Evolutionary conservation across 2,797 vertebrate genomes (phyloP).

Genomic region (Coregonus sp.): DNA sequence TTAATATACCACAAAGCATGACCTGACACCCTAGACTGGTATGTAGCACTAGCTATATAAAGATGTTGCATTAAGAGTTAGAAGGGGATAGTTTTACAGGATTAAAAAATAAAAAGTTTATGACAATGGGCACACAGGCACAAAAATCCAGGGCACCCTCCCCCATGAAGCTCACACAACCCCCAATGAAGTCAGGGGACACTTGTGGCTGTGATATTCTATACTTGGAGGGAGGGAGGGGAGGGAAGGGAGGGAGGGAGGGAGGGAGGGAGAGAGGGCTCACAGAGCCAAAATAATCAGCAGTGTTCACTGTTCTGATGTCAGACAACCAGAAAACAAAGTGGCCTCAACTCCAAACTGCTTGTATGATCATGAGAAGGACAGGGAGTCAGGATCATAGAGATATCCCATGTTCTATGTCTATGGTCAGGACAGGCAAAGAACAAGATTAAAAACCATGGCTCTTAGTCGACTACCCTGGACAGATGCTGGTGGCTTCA

Average conservation of each 20-base stretch:
- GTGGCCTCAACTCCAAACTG: constrained; percentile 1
- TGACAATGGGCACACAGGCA: constrained; percentile 38
- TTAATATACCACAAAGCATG: constrained; percentile 10
- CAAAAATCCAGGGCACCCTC: constrained; percentile 57
- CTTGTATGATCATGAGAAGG: constrained; percentile 2
- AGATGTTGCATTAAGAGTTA: constrained; percentile 21
- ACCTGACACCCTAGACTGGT: neutral
- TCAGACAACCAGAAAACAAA: constrained; percentile 42
- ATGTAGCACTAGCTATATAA: constrained; percentile 37
- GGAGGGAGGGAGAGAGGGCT: constrained; percentile 53
- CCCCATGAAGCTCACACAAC: constrained; percentile 27
- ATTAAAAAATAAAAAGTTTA: constrained; percentile 41
- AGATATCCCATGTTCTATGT: too few species aligned
- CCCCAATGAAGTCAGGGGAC: constrained; percentile 59
- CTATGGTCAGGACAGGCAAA: neutral
- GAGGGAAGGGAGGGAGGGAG: constrained; percentile 58
- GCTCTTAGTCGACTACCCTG: neutral
- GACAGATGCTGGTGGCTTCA: neutral
- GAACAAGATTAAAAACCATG: neutral
- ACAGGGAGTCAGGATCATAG: neutral
- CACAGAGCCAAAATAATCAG: constrained; percentile 53
- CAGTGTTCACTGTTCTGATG: constrained; percentile 41
- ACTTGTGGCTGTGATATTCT: constrained; percentile 52
- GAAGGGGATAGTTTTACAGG: constrained; percentile 22
- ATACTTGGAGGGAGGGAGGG: constrained; percentile 60